Evolutionary conservation across 2,888 invertebrate genomes (phyloP), one percentile per base, ranked within the genome.

Genomic region (Galerucella calmariensis): DNA sequence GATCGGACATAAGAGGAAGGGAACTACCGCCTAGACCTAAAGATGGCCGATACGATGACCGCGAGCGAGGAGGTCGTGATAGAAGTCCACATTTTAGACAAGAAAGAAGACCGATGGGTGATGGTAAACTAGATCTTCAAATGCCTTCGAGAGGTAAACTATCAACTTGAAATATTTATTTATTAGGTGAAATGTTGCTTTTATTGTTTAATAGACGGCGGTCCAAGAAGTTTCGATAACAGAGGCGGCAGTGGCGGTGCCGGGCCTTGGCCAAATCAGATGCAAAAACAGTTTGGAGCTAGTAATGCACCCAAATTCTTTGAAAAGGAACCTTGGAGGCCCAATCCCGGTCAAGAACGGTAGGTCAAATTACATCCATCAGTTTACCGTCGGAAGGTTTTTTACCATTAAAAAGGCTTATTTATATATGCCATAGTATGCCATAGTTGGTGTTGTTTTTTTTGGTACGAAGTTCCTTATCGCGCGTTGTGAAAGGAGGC

Each of bases 111-210:
- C 72, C 81, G 6, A 76, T 81, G 14, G 77, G 81, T 6, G 82
- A 83, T 56, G 79, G 81, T 56, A 82, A 83, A 69, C 73, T 82
- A 27, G 84, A 85, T 58, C 77, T 85, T 61, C 75, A 83, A 16
- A 79, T 83, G 8, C 80, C 83, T 8, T 79, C 84, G 24, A 74
- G 77, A 73, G 78, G 85, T 83, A 67, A 83, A 85, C 89, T 91
- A 84, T 88, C 90, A 67, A 51, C 70, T 44, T 46, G 46, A 58
- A 73, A 63, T 44, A 67, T 73, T 9, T 74, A 77, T 35, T 35
- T 12, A 16, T 41, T 35, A 10, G 2, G 59, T 58, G 41, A n/a
- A 41, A 44, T 51, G 72, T 65, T 20, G 14, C 67, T 63, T 73
- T 68, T 48, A 51, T 77, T 78, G 27, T 27, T 27, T 2, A 1